These are phyloP conservation scores for Actinopyga echinites DNA, from an alignment of 53 echinoderm and acorn worm species.

Conservation along the genomic window DNA sequence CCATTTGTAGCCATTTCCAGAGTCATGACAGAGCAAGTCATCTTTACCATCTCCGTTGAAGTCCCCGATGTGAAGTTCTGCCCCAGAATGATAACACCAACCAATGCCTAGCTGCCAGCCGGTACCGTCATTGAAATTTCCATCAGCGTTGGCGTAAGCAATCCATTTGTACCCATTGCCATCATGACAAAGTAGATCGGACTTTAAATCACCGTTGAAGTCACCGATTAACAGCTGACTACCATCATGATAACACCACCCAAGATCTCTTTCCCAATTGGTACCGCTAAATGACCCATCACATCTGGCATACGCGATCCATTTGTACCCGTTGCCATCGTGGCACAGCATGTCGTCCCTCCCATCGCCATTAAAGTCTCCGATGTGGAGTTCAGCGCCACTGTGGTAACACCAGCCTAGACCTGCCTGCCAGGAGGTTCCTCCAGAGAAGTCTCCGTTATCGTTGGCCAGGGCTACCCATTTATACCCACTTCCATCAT, in stretches of 20 bases:
- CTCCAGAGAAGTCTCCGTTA: neutral
- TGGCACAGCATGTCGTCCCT: constrained; percentile 1
- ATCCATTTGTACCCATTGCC: no score
- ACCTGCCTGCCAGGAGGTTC: constrained; percentile 3
- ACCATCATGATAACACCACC: constrained; percentile 26
- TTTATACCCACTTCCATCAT: neutral
- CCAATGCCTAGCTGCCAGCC: neutral
- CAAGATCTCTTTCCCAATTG: constrained; percentile 3
- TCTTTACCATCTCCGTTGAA: no score
- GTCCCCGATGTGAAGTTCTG: constrained; percentile 14
- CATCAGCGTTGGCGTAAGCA: neutral
- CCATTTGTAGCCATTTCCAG: neutral
- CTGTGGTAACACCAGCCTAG: neutral
- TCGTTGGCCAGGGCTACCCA: constrained; percentile 2
- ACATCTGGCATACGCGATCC: constrained; percentile 5
- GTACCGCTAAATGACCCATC: neutral
- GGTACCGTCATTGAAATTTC: neutral
- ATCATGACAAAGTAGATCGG: constrained; percentile 34
- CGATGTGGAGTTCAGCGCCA: constrained; percentile 13
- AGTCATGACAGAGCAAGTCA: constrained; percentile 32
- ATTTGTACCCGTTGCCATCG: no score
- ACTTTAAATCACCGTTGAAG: neutral
- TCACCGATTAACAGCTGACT: constrained; percentile 11
- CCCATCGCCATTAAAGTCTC: no score
- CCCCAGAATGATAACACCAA: neutral